phyloP scores from a whole-genome alignment of 1,140 invertebrate species.

The Drosophila pallidifrons region DNA sequence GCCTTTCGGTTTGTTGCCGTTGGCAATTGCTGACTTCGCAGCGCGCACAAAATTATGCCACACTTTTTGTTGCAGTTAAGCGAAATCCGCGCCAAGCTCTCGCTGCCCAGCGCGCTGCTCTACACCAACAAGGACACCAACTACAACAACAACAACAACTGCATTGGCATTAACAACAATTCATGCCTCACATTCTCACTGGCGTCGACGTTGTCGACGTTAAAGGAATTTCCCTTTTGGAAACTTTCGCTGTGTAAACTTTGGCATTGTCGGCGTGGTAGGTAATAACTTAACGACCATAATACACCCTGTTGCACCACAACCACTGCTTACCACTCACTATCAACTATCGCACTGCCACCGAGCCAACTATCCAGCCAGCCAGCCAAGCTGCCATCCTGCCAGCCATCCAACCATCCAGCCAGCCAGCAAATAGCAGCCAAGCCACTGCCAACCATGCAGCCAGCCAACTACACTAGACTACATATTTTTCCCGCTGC shows the following conservation, averaged over 20 bases:
- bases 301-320: slow-evolving; percentile 80
- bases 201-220: slow-evolving; percentile 24
- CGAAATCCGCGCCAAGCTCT: slow-evolving; percentile 66
- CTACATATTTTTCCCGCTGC: slow-evolving; percentile 38
- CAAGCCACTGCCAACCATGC: not conserved
- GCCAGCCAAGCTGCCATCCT: not conserved
- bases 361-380: not conserved
- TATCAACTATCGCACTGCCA: slow-evolving; percentile 38
- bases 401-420: slow-evolving; percentile 1
- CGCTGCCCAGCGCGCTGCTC: not conserved
- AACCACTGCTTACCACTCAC: slow-evolving; percentile 47
- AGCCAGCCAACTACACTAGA: slow-evolving; percentile 45
- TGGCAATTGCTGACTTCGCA: slow-evolving; percentile 40
- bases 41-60: slow-evolving; percentile 55
- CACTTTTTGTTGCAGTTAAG: slow-evolving; percentile 43
- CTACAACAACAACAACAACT: slow-evolving; percentile 13
- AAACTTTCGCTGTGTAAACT: slow-evolving; percentile 81
- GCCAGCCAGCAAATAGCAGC: slow-evolving; percentile 1
- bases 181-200: slow-evolving; percentile 63
- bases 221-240: slow-evolving; percentile 67
- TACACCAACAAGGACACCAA: not conserved
- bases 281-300: slow-evolving; percentile 83
- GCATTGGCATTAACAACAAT: slow-evolving; percentile 46
- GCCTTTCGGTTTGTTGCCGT: not conserved
- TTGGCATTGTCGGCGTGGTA: slow-evolving; percentile 76